Evolutionary conservation across 2,888 invertebrate species (phyloP), one percentile per base, ranked within the genome.

Genomic region (Elegia similella): DNA sequence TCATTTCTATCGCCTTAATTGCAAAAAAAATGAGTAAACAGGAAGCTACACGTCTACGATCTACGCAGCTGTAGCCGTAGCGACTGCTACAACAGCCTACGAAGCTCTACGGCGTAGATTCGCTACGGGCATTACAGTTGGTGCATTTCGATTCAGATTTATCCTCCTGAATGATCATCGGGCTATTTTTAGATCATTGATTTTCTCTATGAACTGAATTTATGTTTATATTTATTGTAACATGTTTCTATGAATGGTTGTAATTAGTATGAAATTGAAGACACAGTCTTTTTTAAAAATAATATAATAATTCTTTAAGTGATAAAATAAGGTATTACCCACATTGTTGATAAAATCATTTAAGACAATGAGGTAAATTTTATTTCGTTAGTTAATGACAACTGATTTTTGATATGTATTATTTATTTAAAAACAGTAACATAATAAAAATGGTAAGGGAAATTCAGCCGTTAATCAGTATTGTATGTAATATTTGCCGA

Each of bases 21-120:
- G 6, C 7, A 23, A 23, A 23, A 23, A 23, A 23, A 3, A 23
- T 3, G 2, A 23, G 23, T 38, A 52, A 30, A 29, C 43, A 13
- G 16, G 13, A 42, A 43, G 30, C 57, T 54, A 53, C 47, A 44
- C 44, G 57, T 61, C 59, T 47, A 55, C 30, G 15, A 53, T 65
- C n/a, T n/a, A n/a, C n/a, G 58, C 50, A 7, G 43, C 52, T 44
- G 44, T 47, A 32, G 23, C 42, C 66, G 70, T 69, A 70, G 66
- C 65, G 60, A 13, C 44, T 23, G 69, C 74, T 78, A 75, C 78
- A 70, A 60, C 56, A 52, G 16, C 62, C 75, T 82, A 80, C 53
- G 53, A 53, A 17, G 10, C n/a, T 12, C 15, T 54, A 44, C 78
- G 77, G 48, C 80, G 81, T 80, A 81, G 77, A 64, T 58, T 42